Evolutionary conservation across 2,113 vertebrate species (phyloP).

Genomic region (Lota lota): DNA sequence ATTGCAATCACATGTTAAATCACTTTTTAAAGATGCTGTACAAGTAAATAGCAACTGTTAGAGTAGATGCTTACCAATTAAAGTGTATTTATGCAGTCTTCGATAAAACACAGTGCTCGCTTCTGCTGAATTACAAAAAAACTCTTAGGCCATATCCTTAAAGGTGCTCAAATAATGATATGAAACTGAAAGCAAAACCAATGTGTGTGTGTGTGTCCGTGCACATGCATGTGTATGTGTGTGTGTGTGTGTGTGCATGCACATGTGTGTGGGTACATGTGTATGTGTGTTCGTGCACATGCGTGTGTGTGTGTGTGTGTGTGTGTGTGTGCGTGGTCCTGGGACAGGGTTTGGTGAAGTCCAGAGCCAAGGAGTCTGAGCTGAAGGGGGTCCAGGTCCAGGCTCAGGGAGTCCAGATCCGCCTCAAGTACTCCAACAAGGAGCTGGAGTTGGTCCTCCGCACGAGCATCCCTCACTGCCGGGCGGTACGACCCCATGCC

Average conservation of each 20-base stretch:
- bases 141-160: background rate
- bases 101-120: background rate
- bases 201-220: background rate
- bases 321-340: background rate
- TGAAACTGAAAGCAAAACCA: background rate
- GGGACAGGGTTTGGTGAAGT: constrained; percentile 80
- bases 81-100: background rate
- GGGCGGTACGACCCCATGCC: constrained; percentile 62
- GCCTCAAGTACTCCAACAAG: constrained; percentile 86
- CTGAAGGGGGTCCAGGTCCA: constrained; percentile 82
- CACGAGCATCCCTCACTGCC: constrained; percentile 75
- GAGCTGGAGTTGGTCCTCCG: constrained; percentile 83
- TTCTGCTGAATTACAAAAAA: background rate
- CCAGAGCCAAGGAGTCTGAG: constrained; percentile 82
- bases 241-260: constrained; percentile 3
- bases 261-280: background rate
- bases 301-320: background rate
- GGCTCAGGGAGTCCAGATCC: constrained; percentile 79
- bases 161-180: background rate
- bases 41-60: background rate
- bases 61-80: background rate
- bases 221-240: background rate
- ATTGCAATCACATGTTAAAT: background rate
- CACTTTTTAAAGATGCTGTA: background rate
- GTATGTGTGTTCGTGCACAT: background rate